phyloP scores from a whole-genome alignment of 2,888 invertebrate genomes.

The Podotricha telesiphe region DNA sequence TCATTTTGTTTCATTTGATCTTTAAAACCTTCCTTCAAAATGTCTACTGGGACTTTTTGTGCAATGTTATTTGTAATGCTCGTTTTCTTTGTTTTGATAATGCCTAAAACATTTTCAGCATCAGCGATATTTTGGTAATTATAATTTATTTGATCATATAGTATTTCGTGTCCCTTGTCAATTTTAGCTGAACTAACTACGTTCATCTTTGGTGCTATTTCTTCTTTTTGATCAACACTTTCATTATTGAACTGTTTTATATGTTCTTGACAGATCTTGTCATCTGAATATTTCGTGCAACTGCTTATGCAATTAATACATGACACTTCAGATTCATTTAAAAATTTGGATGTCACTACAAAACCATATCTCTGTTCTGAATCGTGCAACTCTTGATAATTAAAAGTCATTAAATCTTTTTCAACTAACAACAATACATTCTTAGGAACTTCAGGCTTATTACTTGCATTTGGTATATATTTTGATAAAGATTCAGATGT shows the following conservation, averaged over 20 bases:
- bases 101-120: conserved; percentile 42
- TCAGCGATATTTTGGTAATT: conserved; percentile 40
- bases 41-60: not conserved
- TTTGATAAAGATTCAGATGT: not conserved
- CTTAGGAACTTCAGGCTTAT: not conserved
- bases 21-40: not conserved
- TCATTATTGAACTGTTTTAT: not conserved
- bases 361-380: conserved; percentile 52
- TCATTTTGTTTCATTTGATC: not conserved
- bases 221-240: not conserved
- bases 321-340: not conserved
- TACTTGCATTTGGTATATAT: not conserved
- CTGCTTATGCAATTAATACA: not conserved
- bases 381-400: conserved; percentile 54
- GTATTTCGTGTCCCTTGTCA: not conserved
- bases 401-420: conserved; percentile 25
- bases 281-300: not conserved
- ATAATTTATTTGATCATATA: conserved; percentile 30
- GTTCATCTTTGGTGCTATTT: not conserved
- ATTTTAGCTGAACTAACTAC: not conserved
- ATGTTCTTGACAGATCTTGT: not conserved
- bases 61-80: not conserved
- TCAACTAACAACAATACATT: not conserved
- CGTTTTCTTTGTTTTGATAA: conserved; percentile 23
- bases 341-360: conserved; percentile 3